These are phyloP conservation scores for Cheilosia urbana DNA, from an alignment of 2,888 invertebrate species.

Conservation along the genomic window DNA sequence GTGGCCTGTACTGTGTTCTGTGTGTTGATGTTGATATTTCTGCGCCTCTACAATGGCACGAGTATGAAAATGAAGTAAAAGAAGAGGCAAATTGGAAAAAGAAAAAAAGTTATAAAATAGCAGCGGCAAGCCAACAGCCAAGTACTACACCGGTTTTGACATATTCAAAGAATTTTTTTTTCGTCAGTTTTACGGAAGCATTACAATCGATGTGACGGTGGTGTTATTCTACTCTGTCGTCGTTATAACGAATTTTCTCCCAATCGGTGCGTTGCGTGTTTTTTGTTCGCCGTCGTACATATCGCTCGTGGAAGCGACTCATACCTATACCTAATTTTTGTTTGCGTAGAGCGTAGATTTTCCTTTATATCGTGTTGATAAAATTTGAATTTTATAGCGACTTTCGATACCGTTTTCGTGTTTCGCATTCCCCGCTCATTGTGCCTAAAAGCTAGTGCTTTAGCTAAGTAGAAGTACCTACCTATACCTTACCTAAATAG, in stretches of 20 bases:
- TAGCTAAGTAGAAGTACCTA: slow-evolving; percentile 11
- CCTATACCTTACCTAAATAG: not conserved
- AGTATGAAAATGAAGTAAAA: slow-evolving; percentile 64
- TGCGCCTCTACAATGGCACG: slow-evolving; percentile 70
- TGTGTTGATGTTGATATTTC: slow-evolving; percentile 59
- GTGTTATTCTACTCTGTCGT: slow-evolving; percentile 76
- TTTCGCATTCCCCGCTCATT: slow-evolving; percentile 52
- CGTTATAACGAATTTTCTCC: slow-evolving; percentile 56
- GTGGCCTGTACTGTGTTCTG: slow-evolving; percentile 44
- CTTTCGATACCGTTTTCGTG: slow-evolving; percentile 6
- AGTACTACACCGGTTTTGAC: slow-evolving; percentile 76
- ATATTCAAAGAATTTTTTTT: slow-evolving; percentile 70
- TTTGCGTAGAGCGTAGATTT: slow-evolving; percentile 78
- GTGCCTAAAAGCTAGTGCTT: slow-evolving; percentile 61
- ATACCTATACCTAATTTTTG: slow-evolving; percentile 76
- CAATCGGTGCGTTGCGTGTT: slow-evolving; percentile 77
- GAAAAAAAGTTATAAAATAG: slow-evolving; percentile 37
- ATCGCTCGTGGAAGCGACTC: slow-evolving; percentile 14
- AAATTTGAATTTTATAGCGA: slow-evolving; percentile 7
- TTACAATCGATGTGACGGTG: slow-evolving; percentile 75
- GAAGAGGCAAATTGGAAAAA: slow-evolving; percentile 55
- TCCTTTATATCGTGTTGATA: slow-evolving; percentile 16
- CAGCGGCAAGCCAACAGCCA: slow-evolving; percentile 50
- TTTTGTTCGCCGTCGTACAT: slow-evolving; percentile 31
- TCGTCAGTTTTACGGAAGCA: slow-evolving; percentile 79